Evolutionary conservation across 1,140 invertebrate species (phyloP), one percentile per base, ranked within the genome.

Genomic region (Sarcophaga peregrina): DNA sequence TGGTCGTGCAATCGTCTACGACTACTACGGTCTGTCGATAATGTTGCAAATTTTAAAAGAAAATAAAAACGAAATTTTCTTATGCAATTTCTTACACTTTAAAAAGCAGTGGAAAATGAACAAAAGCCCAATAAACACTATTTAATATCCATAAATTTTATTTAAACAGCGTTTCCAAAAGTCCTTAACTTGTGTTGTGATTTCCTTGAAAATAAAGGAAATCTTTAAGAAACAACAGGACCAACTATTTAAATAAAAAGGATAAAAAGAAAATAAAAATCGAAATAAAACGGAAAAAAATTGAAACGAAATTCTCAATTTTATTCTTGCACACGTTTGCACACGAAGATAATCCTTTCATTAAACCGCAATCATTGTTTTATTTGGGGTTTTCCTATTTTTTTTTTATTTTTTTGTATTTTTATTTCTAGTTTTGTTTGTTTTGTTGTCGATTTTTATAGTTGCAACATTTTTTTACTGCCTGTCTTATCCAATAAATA

Each of bases 341-440:
- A 78, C 75, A 78, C 75, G 10, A 50, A 48, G 47, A 78, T 78
- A 78, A 78, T 78, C 75, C 75, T 78, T 78, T 78, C 75, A 78
- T 78, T 78, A 78, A 78, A 78, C 75, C 75, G 75, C 75, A 78
- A 78, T 78, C 75, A 78, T 78, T 78, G 48, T 78, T 78, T 68
- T 25, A 25, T 68, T 68, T 68, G 20, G 62, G 54, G 15, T 58
- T 58, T 11, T 50, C 50, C 15, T 50, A 20, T 78, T 20, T 25
- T 52, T 10, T 5, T 13, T 4, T 25, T 45, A 17, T 52, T 10
- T 5, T 13, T 4, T 25, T 45, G 47, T 25, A 20, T 20, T 47
- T 17, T 52, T 13, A 78, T 50, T 52, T 50, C 37, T 13, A 50
- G 62, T 25, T 72, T 72, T 72, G n/a, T 72, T 25, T n/a, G n/a